A percentile compares a stretch with the other conserved stretches of the same genome.
Conservation (phyloP, 2,797 vertebrate species). For the Ciconia nigra region DNA sequence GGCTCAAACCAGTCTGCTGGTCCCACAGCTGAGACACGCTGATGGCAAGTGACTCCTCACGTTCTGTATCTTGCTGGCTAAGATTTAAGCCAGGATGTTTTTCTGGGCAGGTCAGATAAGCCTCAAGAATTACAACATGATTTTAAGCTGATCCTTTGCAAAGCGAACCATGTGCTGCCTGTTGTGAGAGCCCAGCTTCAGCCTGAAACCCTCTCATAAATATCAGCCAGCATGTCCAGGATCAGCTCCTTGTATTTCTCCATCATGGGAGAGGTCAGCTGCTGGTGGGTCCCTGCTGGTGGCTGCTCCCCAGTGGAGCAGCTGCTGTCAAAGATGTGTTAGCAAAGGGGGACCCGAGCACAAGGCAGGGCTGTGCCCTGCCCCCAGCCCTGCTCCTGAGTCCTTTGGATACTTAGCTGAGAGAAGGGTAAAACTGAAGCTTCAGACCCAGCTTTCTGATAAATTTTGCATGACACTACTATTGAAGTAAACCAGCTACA, state of each 20-base stretch:
- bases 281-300: neutral
- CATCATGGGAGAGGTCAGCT: neutral
- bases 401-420: neutral
- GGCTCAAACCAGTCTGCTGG: neutral
- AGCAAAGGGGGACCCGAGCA: neutral
- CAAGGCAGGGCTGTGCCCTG: neutral
- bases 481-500: neutral
- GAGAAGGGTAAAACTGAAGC: neutral
- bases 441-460: neutral
- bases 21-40: neutral
- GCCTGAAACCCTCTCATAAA: neutral
- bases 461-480: neutral
- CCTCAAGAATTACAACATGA: neutral
- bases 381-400: rapidly evolving
- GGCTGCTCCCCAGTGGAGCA: neutral
- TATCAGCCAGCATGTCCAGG: neutral
- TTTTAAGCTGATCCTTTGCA: neutral
- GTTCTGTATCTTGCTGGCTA: neutral
- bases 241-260: neutral
- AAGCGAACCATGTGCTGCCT: neutral
- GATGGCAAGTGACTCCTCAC: neutral
- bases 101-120: neutral
- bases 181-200: neutral
- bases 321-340: neutral
- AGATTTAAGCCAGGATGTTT: neutral